phyloP scores from a whole-genome alignment of 53 echinoderm and acorn worm genomes.

The Patiria pectinifera region DNA sequence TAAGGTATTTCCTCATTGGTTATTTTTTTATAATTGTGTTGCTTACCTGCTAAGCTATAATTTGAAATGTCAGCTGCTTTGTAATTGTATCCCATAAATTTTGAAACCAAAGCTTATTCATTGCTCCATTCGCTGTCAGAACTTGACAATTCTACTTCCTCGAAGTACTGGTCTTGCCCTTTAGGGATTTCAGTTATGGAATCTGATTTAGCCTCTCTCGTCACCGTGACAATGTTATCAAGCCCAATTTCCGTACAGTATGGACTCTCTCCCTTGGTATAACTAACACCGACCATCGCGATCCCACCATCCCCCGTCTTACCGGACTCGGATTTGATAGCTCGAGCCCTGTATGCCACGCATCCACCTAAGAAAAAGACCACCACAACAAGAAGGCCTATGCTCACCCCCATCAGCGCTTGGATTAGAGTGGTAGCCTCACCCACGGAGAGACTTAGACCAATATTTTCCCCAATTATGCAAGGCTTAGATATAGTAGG shows the following conservation, averaged over 20 bases:
- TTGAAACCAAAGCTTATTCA: too few relatives aligned
- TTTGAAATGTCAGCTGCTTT: too few relatives aligned
- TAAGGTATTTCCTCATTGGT: too few relatives aligned
- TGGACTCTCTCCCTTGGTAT: not conserved
- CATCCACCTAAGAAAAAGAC: slow-evolving; percentile 34
- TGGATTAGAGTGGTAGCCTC: not conserved
- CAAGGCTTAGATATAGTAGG: not conserved
- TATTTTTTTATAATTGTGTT: too few relatives aligned
- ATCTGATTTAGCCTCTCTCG: not conserved
- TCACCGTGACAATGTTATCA: not conserved
- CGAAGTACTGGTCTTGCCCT: not conserved
- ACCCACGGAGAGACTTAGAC: slow-evolving; percentile 3
- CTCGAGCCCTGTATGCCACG: not conserved
- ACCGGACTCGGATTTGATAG: not conserved
- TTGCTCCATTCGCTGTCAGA: not conserved
- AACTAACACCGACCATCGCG: not conserved
- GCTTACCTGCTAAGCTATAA: too few relatives aligned
- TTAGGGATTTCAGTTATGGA: not conserved
- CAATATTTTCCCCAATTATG: slow-evolving; percentile 33
- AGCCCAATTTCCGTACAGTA: not conserved
- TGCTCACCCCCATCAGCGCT: slow-evolving; percentile 5
- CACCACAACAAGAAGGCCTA: not conserved
- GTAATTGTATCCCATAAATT: too few relatives aligned
- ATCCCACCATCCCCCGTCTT: not conserved
- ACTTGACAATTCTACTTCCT: not conserved